Conservation (phyloP, 2,113 vertebrate species). For the Cyanistes caeruleus region DNA sequence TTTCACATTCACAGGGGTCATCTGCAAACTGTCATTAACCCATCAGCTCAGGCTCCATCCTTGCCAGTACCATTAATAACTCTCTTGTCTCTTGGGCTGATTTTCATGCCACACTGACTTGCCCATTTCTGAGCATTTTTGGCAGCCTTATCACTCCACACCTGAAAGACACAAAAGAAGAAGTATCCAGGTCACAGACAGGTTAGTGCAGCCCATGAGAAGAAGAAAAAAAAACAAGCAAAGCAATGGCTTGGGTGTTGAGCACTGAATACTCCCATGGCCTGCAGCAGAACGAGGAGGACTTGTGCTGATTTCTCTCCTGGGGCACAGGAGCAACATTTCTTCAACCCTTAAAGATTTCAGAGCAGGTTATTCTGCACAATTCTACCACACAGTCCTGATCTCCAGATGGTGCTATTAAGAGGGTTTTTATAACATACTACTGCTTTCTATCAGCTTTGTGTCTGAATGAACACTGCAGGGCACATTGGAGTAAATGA, state of each 20-base stretch:
- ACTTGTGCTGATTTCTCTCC: background rate
- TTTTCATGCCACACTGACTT: background rate
- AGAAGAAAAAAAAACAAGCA: background rate
- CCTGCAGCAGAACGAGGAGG: background rate
- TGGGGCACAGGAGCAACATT: background rate
- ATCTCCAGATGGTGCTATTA: background rate
- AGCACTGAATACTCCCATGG: fast-evolving
- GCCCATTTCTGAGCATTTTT: constrained; percentile 47
- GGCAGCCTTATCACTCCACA: constrained; percentile 27
- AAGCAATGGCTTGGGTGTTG: fast-evolving
- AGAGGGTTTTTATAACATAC: background rate
- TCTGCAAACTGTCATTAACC: background rate
- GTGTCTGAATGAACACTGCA: background rate
- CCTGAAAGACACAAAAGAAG: constrained; percentile 35
- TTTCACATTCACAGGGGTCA: background rate
- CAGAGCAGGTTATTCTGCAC: background rate
- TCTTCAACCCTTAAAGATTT: background rate
- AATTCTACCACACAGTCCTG: background rate
- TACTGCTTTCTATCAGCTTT: background rate
- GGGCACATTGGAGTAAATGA: background rate
- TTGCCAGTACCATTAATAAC: background rate
- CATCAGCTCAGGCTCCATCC: background rate
- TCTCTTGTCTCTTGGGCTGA: constrained; percentile 19
- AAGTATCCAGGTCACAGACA: background rate
- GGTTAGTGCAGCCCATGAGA: background rate